Evolutionary conservation across 2,797 vertebrate genomes (phyloP), one percentile per base, ranked within the genome.

Genomic region (Craterocephalus amniculus): DNA sequence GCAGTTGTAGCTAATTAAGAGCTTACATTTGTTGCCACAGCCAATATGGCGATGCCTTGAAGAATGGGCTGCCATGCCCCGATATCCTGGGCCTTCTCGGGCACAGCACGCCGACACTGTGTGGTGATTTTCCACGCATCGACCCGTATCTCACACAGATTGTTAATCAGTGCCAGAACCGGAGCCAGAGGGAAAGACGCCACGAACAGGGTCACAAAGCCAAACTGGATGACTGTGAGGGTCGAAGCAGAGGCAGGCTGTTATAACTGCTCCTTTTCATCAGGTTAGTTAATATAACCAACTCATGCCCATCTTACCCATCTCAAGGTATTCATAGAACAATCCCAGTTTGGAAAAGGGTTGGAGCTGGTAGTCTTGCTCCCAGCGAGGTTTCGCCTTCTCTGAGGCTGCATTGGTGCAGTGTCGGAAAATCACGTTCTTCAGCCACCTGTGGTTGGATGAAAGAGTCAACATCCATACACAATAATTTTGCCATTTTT

Each of bases 261-360:
- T 40, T 26, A 22, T n/a, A 64, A 6, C 48, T 40, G n/a, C 11
- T 55, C 22, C 29, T 10, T 48, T 26, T 43, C n/a, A 57, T 45
- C 40, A 36, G 4, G 11, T 20, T 69, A 38, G 26, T 68, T 31
- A 51, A n/a, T 38, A 11, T 8, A 24, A n/a, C n/a, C 13, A 55
- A 55, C 1, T 4, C 36, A 31, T 24, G 16, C 11, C 3, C 13
- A 35, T 58, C 94, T 94, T 90, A 99, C 97, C 97, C 97, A 99
- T 99, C 92, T 99, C 97, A 54, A 99, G 96, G 52, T 99, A 99
- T 72, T 99, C 97, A 74, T 98, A 95, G 85, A 99, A 99, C 18
- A 99, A 90, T 58, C 97, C 97, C 14, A 97, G 91, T 83, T 95
- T 96, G 58, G 95, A 91, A 52, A 94, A 54, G 9, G 95, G 80